Evolutionary conservation across 2,888 invertebrate species (phyloP), one percentile per base, ranked within the genome.

Genomic region (Mimachlamys varia): DNA sequence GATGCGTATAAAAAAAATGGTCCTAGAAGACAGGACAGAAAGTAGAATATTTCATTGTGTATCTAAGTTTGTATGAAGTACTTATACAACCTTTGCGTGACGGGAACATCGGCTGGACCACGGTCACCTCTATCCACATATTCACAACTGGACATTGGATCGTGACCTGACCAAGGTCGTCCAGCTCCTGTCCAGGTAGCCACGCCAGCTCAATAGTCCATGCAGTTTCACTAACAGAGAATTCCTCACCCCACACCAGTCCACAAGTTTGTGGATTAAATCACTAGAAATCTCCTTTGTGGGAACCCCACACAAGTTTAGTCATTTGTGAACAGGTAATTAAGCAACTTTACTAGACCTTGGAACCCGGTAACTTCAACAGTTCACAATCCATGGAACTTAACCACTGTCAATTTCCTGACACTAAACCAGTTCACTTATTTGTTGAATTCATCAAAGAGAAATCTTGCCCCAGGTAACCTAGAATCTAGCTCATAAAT

Each of bases 151-250:
- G 76, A 76, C 76, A 76, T 76, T 76, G 76, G 76, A 76, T 33
- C 12, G 76, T 76, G 76, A 76, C 76, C 76, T 76, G 76, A 76
- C 76, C 76, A 76, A 76, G 76, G 76, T 76, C 76, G 76, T 76
- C 76, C 76, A 76, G 76, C 76, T 76, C 76, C 33, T 27, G 76
- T 76, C 76, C 76, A 15, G 76, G 76, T 76, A 76, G 17, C 76
- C 76, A 76, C 76, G 76, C 76, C 76, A 76, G 76, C 76, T 76
- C 76, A 76, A 33, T 33, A 12, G 76, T 76, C 4, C 76, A 2
- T 76, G 76, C 13, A 33, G 1, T 76, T 76, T 33, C 0, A 33
- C 76, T 10, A 53, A 53, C 53, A 53, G 17, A 13, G 15, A 19
- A 12, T 53, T 19, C 19, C 53, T 53, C 7, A 44, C 44, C 15